phyloP scores from a whole-genome alignment of 2,797 vertebrate species.

The Molothrus ater region DNA sequence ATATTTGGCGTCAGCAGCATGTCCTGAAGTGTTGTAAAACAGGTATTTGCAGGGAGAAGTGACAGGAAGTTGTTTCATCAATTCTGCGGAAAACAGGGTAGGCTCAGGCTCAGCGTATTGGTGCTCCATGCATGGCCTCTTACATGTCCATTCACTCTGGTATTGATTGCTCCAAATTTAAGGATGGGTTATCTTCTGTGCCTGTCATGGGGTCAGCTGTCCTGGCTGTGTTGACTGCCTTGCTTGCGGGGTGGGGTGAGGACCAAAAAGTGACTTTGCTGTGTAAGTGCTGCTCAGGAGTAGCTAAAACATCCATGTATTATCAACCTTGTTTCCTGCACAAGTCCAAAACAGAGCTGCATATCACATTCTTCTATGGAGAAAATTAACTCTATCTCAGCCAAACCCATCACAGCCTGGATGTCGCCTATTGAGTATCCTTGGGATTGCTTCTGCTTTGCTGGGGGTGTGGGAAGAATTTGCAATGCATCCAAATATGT shows the following conservation, averaged over 20 bases:
- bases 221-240: accelerated
- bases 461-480: not conserved
- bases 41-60: not conserved
- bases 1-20: not conserved
- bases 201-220: not conserved
- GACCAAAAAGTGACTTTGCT: not conserved
- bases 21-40: not conserved
- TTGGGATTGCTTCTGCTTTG: not conserved
- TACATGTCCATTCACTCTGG: accelerated
- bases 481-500: not conserved
- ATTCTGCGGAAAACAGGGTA: not conserved
- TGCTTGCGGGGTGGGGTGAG: not conserved
- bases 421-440: not conserved
- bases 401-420: not conserved
- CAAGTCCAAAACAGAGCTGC: not conserved
- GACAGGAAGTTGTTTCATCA: accelerated
- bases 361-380: not conserved
- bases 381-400: not conserved
- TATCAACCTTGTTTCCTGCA: not conserved
- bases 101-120: not conserved
- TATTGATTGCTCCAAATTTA: not conserved
- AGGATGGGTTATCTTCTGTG: not conserved
- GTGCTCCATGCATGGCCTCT: accelerated
- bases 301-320: not conserved
- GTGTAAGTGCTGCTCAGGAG: not conserved